phyloP scores from a whole-genome alignment of 2,113 vertebrate genomes.

The Mellivora capensis region DNA sequence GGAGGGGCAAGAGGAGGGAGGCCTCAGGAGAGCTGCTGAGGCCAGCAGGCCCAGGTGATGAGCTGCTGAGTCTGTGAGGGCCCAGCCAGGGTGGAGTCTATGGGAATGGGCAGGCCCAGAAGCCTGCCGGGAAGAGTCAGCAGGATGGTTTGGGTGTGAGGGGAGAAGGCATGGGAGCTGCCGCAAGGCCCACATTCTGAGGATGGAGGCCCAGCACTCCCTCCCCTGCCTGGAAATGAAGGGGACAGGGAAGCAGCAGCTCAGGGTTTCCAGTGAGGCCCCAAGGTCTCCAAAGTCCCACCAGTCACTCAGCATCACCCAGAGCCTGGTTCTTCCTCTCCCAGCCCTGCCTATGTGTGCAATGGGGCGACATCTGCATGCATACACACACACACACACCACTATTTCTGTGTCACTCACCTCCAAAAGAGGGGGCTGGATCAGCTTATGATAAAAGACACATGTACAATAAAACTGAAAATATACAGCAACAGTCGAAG shows the following conservation, averaged over 20 bases:
- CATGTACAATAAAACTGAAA: not conserved
- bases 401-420: not conserved
- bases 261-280: not conserved
- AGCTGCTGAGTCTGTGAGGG: not conserved
- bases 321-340: not conserved
- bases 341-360: not conserved
- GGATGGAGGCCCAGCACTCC: not conserved
- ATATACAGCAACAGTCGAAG: not conserved
- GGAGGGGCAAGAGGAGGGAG: not conserved
- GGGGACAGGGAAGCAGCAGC: not conserved
- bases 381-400: not conserved
- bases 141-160: not conserved
- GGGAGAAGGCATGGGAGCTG: not conserved
- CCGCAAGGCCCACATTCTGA: not conserved
- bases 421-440: not conserved
- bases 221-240: not conserved
- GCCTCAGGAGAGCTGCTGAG: not conserved
- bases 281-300: not conserved
- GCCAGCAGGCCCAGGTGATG: not conserved
- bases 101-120: not conserved
- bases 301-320: not conserved
- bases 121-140: not conserved
- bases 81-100: not conserved
- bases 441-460: not conserved
- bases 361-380: accelerated